phyloP scores from a whole-genome alignment of 2,797 vertebrate genomes.

The Tachyglossus aculeatus region DNA sequence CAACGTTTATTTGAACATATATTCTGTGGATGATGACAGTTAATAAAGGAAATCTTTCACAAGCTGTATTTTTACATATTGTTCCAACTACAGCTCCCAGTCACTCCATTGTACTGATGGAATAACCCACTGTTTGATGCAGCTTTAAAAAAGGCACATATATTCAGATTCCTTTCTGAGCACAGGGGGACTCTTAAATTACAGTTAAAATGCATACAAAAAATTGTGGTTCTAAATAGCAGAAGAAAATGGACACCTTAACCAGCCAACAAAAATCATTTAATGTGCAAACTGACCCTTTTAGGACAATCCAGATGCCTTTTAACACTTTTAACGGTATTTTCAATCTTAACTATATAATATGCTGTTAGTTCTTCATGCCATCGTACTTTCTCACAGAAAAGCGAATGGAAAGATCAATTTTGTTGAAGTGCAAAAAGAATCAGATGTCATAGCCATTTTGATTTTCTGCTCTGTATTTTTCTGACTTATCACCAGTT shows the following conservation, averaged over 20 bases:
- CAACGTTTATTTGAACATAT: constrained; percentile 98
- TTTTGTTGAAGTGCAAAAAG: constrained; percentile 39
- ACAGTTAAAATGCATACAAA: constrained; percentile 79
- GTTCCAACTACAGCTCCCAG: constrained; percentile 76
- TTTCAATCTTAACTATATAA: constrained; percentile 12
- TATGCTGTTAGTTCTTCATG: background rate
- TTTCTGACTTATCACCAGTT: background rate
- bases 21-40: constrained; percentile 91
- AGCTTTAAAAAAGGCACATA: constrained; percentile 73
- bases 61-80: constrained; percentile 89
- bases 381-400: background rate
- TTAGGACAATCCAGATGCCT: constrained; percentile 41
- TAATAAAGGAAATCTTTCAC: constrained; percentile 93
- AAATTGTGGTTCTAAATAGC: constrained; percentile 55
- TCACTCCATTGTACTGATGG: constrained; percentile 82
- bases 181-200: constrained; percentile 78
- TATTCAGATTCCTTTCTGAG: constrained; percentile 80
- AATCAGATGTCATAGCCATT: constrained; percentile 12
- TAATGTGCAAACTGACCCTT: constrained; percentile 47
- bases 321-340: constrained; percentile 29
- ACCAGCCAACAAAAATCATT: constrained; percentile 62
- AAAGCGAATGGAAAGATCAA: constrained; percentile 27
- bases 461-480: constrained; percentile 11
- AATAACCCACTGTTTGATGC: constrained; percentile 73
- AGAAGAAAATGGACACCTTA: constrained; percentile 65